Evolutionary conservation across 2,797 vertebrate species (phyloP).

Genomic region (Remorina albescens): DNA sequence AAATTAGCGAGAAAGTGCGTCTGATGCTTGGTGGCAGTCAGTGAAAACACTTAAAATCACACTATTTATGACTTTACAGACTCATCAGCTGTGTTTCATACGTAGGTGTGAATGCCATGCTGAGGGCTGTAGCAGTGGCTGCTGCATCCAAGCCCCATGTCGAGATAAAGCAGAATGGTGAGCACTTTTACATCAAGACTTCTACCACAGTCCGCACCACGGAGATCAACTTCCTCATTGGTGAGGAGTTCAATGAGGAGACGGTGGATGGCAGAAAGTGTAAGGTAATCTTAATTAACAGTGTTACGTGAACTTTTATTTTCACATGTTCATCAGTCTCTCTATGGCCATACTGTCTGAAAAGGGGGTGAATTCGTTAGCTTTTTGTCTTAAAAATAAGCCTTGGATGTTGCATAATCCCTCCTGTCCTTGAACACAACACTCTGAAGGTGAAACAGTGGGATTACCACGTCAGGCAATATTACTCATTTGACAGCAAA

Average conservation of each 20-base stretch:
- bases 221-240: slow-evolving; percentile 94
- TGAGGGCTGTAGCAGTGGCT: slow-evolving; percentile 92
- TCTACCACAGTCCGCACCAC: slow-evolving; percentile 97
- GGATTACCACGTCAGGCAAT: no score
- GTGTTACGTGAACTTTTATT: neutral
- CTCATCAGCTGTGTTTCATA: neutral
- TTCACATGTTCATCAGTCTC: neutral
- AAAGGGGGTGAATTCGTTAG: neutral
- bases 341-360: neutral
- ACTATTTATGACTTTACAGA: neutral
- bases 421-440: neutral
- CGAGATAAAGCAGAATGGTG: slow-evolving; percentile 94
- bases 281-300: slow-evolving; percentile 84
- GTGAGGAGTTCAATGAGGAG: slow-evolving; percentile 95
- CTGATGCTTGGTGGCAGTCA: neutral
- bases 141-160: slow-evolving; percentile 96
- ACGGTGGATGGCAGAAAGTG: slow-evolving; percentile 97
- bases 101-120: slow-evolving; percentile 95
- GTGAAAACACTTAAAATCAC: neutral
- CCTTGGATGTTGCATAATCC: neutral
- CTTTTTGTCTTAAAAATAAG: neutral
- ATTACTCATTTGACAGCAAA: no score
- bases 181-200: slow-evolving; percentile 97
- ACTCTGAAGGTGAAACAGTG: neutral
- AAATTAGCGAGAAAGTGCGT: neutral